Evolutionary conservation across 2,797 vertebrate species (phyloP).

Genomic region (Ptychadena robeensis): DNA sequence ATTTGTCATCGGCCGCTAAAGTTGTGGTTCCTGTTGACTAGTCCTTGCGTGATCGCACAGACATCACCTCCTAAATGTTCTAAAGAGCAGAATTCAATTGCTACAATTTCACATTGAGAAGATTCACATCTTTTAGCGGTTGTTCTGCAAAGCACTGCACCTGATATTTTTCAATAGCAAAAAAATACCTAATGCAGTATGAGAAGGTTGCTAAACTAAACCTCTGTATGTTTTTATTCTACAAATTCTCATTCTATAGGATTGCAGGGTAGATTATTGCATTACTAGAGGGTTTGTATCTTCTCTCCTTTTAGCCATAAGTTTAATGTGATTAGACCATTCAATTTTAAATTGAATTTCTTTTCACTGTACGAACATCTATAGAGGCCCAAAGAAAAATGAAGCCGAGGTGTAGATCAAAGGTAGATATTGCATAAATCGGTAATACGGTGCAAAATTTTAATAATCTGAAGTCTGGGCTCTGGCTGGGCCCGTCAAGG

Average conservation of each 20-base stretch:
- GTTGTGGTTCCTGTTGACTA: too few species aligned
- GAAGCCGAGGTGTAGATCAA: not conserved
- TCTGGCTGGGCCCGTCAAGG: too few species aligned
- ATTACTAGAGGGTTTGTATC: conserved; percentile 37
- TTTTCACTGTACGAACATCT: not conserved
- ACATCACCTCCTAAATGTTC: too few species aligned
- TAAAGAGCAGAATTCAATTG: too few species aligned
- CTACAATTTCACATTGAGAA: too few species aligned
- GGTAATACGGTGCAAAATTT: not conserved
- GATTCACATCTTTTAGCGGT: too few species aligned
- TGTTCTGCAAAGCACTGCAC: too few species aligned
- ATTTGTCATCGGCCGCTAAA: too few species aligned
- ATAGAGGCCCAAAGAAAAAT: not conserved
- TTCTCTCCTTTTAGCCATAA: conserved; percentile 42
- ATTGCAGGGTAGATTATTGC: conserved; percentile 34
- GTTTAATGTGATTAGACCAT: conserved; percentile 46
- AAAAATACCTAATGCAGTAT: not conserved
- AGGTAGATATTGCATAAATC: not conserved
- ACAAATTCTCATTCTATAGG: conserved; percentile 30
- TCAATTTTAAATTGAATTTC: conserved; percentile 39
- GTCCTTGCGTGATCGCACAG: too few species aligned
- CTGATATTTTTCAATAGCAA: too few species aligned
- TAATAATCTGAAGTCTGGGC: too few species aligned
- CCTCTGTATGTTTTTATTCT: too few species aligned
- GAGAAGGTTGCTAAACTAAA: conserved; percentile 8